Evolutionary conservation across 2,797 vertebrate genomes (phyloP), one percentile per base, ranked within the genome.

Genomic region (Centropyge bicolor): DNA sequence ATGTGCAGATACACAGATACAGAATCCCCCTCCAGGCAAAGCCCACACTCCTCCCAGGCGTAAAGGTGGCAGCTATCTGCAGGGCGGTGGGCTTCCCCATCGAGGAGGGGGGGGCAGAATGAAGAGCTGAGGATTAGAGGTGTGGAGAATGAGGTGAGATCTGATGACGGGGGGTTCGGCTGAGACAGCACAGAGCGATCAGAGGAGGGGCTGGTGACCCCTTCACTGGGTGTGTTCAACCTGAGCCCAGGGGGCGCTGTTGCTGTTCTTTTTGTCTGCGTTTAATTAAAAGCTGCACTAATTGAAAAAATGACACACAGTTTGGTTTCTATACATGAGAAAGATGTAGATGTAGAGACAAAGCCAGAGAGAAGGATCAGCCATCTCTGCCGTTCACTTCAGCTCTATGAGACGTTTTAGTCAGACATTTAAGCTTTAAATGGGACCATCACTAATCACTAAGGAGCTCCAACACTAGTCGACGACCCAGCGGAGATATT

Each of bases 371-470:
- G 27, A 4, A 31, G 2, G 27, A 31, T 31, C 27, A 31, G 2
- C 6, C 12, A 6, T 16, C 1, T 13, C 54, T 56, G 24, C 57
- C 22, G 35, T 4, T 56, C 3, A 7, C 27, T 31, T 16, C 24
- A 55, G 24, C 17, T 38, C 35, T 3, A 2, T 0, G 13, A 11
- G 12, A 35, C 6, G 1, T 16, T 61, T 41, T 5, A 61, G 38
- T n/a, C 27, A 7, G 6, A 61, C 55, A 52, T 75, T 90, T 76
- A 88, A 70, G 74, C 61, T 88, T 78, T 74, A 86, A 86, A 82
- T 52, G 45, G 52, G 40, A 48, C 59, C 52, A 69, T 80, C 65
- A 70, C 45, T 65, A 78, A 81, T 59, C 79, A 80, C 72, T 41
- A 14, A 79, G 52, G 57, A 86, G 57, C 64, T 82, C 63, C 70